Conservation (phyloP, 2,888 invertebrate genomes). For the Brassicogethes aeneus region DNA sequence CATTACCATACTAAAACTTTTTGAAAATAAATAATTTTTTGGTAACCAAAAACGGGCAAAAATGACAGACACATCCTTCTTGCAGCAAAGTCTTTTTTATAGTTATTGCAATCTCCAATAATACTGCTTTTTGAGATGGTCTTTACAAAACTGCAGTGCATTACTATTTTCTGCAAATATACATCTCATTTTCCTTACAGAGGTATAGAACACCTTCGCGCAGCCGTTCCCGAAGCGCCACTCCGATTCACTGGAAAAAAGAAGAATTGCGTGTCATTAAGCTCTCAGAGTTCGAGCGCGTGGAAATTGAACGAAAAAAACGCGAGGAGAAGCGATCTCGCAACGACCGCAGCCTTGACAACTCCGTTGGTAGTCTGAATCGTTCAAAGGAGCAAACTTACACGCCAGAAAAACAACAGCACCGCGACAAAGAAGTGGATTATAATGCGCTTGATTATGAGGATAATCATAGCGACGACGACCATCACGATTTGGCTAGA, state of each 20-base stretch:
- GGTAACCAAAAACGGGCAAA: too few species aligned
- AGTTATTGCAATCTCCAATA: too few species aligned
- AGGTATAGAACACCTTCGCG: slow-evolving; percentile 80
- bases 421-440: slow-evolving; percentile 42
- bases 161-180: too few species aligned
- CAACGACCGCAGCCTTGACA: slow-evolving; percentile 4
- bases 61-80: too few species aligned
- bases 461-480: slow-evolving; percentile 35
- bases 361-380: not conserved
- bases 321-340: slow-evolving; percentile 41
- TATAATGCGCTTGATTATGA: slow-evolving; percentile 69
- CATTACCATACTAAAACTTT: too few species aligned
- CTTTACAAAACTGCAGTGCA: too few species aligned
- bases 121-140: too few species aligned
- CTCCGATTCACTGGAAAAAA: slow-evolving; percentile 91
- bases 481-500: slow-evolving; percentile 23
- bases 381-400: slow-evolving; percentile 3
- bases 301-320: slow-evolving; percentile 57
- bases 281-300: slow-evolving; percentile 68
- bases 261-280: slow-evolving; percentile 80
- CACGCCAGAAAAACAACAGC: slow-evolving; percentile 17
- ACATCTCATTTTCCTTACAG: too few species aligned
- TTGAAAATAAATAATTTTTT: too few species aligned
- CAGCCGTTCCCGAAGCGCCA: slow-evolving; percentile 78
- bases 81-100: too few species aligned